Percentiles rank a stretch among this genome's conserved stretches.
phyloP scores from a whole-genome alignment of 2,888 invertebrate species.

The Diadromus collaris region DNA sequence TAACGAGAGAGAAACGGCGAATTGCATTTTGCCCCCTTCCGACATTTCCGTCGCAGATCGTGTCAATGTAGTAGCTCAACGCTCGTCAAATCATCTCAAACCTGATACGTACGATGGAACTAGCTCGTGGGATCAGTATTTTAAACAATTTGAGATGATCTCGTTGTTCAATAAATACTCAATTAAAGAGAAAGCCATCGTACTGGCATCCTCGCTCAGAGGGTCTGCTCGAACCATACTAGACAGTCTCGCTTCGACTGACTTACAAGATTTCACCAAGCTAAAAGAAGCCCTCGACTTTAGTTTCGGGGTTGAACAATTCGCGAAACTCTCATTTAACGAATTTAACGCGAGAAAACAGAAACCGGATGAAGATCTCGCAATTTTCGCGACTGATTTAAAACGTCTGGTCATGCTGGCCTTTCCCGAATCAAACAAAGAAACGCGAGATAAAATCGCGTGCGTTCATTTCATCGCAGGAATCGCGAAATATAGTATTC shows the following conservation, averaged over 20 bases:
- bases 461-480: slow-evolving; percentile 1
- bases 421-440: slow-evolving; percentile 2
- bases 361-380: not conserved
- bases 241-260: not conserved
- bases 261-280: not conserved
- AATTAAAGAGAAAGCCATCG: slow-evolving; percentile 10
- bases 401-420: not conserved
- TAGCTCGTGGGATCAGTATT: slow-evolving; percentile 13
- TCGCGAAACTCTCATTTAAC: too few species aligned
- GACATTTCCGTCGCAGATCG: too few species aligned
- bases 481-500: not conserved
- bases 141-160: slow-evolving; percentile 10
- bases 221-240: not conserved
- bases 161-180: not conserved
- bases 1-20: too few species aligned
- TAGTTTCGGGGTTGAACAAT: not conserved
- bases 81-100: slow-evolving; percentile 3
- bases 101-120: slow-evolving; percentile 6
- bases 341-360: too few species aligned
- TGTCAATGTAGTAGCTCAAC: not conserved
- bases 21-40: too few species aligned
- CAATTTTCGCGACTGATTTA: slow-evolving; percentile 5
- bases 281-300: too few species aligned
- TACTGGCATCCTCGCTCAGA: not conserved
- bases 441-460: slow-evolving; percentile 13